Conservation (phyloP, 53 echinoderm and acorn worm genomes). For the Echinarachnius parma region DNA sequence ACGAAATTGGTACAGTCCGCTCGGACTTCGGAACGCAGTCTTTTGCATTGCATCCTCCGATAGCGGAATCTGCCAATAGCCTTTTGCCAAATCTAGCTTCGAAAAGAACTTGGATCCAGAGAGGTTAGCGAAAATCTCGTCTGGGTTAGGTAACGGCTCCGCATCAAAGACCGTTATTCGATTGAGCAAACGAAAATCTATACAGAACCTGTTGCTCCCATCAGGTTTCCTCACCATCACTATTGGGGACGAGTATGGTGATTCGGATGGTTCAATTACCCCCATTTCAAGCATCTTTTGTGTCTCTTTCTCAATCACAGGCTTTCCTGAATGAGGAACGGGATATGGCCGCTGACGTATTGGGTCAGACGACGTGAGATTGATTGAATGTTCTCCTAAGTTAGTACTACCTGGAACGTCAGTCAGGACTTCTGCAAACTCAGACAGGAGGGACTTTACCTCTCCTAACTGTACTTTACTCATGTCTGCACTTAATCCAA, state of each 20-base stretch:
- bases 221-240: conserved; percentile 56
- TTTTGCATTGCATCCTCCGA: conserved; percentile 24
- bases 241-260: conserved; percentile 55
- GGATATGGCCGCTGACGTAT: conserved; percentile 44
- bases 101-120: conserved; percentile 47
- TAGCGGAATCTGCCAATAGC: conserved; percentile 61
- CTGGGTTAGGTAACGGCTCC: conserved; percentile 55
- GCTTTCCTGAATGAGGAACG: conserved; percentile 42
- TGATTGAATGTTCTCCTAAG: conserved; percentile 46
- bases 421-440: conserved; percentile 52
- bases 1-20: conserved; percentile 38
- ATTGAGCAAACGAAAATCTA: conserved; percentile 59
- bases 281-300: conserved; percentile 48
- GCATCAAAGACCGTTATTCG: conserved; percentile 62
- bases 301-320: conserved; percentile 43
- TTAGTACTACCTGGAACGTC: conserved; percentile 54
- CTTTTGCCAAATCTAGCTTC: conserved; percentile 57
- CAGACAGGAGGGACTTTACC: conserved; percentile 1
- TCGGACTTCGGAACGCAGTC: conserved; percentile 46
- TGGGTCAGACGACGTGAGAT: conserved; percentile 43
- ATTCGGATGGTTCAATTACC: conserved; percentile 52
- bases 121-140: conserved; percentile 59
- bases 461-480: background rate
- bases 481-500: conserved; percentile 20
- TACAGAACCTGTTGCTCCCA: conserved; percentile 58